These are phyloP conservation scores for Drosophila formosana DNA, from an alignment of 2,888 invertebrate genomes.

Conservation along the genomic window DNA sequence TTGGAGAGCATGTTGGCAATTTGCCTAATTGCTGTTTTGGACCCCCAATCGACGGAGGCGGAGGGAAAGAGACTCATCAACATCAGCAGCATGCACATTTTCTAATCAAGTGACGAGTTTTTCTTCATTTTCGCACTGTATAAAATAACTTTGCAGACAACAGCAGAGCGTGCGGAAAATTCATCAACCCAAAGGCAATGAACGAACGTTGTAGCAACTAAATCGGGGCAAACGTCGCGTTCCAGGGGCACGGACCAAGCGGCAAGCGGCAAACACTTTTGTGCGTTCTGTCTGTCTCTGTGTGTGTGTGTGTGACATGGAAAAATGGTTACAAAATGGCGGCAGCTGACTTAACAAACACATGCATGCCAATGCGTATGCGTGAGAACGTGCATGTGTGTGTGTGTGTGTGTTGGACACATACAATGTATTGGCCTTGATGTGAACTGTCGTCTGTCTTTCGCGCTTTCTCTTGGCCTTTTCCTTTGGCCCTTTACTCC, in stretches of 20 bases:
- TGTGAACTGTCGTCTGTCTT: slow-evolving; percentile 64
- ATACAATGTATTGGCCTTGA: slow-evolving; percentile 60
- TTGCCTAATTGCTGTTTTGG: slow-evolving; percentile 67
- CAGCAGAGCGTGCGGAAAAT: slow-evolving; percentile 61
- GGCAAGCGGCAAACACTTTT: slow-evolving; percentile 34
- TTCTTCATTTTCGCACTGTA: slow-evolving; percentile 54
- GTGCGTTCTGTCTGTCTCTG: slow-evolving; percentile 40
- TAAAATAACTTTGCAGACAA: slow-evolving; percentile 68
- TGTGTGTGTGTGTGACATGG: slow-evolving; percentile 73
- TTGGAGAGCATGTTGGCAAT: slow-evolving; percentile 51
- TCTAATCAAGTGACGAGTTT: slow-evolving; percentile 68
- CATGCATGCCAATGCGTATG: slow-evolving; percentile 32
- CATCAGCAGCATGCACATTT: slow-evolving; percentile 31
- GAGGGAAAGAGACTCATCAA: slow-evolving; percentile 2
- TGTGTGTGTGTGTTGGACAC: slow-evolving; percentile 34
- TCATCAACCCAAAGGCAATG: slow-evolving; percentile 63
- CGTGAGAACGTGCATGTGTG: slow-evolving; percentile 9
- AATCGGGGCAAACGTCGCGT: slow-evolving; percentile 2
- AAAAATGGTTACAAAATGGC: slow-evolving; percentile 76
- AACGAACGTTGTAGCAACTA: slow-evolving; percentile 25
- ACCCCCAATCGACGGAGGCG: background rate
- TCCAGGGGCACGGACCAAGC: slow-evolving; percentile 21
- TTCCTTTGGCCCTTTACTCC: background rate
- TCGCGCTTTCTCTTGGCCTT: slow-evolving; percentile 22
- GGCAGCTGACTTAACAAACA: slow-evolving; percentile 75